Percentiles rank a stretch among this genome's conserved stretches.
These are phyloP conservation scores for Cuculus canorus DNA, from an alignment of 2,797 vertebrate genomes.

Conservation along the genomic window DNA sequence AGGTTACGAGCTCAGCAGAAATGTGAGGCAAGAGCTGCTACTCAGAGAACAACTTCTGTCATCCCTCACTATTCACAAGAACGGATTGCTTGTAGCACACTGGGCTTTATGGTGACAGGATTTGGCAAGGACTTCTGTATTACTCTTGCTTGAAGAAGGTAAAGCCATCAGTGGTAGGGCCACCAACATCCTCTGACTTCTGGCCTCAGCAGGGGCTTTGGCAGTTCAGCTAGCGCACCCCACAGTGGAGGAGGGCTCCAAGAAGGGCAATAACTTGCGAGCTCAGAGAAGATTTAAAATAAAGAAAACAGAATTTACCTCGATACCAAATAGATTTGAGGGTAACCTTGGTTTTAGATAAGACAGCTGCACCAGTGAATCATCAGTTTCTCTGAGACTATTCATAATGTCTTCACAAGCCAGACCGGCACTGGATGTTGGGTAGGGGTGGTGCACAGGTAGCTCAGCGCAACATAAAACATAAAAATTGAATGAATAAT, in stretches of 20 bases:
- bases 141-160: background rate
- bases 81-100: background rate
- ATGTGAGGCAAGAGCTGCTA: background rate
- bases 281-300: background rate
- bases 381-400: background rate
- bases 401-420: background rate
- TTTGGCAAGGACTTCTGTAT: background rate
- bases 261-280: background rate
- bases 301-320: background rate
- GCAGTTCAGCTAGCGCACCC: background rate
- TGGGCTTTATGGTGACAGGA: background rate
- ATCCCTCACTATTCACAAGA: background rate
- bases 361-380: background rate
- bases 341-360: background rate
- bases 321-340: rapidly evolving
- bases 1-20: background rate
- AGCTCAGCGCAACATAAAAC: too few relatives aligned
- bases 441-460: too few relatives aligned
- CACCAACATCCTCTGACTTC: background rate
- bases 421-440: background rate
- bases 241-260: background rate
- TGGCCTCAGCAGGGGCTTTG: background rate
- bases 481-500: too few relatives aligned
- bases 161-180: background rate
- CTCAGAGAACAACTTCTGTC: background rate